These are phyloP conservation scores for Lepus oiostolus DNA, from an alignment of 2,797 vertebrate species.

Conservation along the genomic window DNA sequence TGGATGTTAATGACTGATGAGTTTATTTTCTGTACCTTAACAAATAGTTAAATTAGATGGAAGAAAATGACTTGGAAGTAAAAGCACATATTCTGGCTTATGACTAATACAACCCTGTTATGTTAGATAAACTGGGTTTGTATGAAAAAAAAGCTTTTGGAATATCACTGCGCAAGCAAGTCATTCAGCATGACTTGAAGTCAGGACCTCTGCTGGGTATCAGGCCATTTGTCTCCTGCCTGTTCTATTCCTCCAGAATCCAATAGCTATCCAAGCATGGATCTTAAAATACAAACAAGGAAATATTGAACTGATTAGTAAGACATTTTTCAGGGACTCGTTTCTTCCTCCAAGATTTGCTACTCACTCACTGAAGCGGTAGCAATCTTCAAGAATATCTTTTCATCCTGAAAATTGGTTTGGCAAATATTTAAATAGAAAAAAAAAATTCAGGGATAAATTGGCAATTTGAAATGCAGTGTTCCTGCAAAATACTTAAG, in stretches of 20 bases:
- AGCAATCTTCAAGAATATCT: conserved; percentile 34
- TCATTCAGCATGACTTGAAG: conserved; percentile 44
- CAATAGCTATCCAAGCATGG: conserved; percentile 36
- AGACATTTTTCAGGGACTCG: conserved; percentile 52
- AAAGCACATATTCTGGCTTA: background rate
- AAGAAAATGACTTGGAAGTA: conserved; percentile 42
- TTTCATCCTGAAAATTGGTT: conserved; percentile 29
- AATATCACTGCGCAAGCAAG: background rate
- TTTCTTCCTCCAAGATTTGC: conserved; percentile 57
- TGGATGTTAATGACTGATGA: background rate
- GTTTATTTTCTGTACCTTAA: conserved; percentile 31
- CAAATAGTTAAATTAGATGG: background rate
- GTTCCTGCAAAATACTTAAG: conserved; percentile 1
- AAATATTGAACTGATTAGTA: conserved; percentile 32
- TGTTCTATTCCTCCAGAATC: background rate
- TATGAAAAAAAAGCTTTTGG: background rate
- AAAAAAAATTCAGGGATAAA: conserved; percentile 37
- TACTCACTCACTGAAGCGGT: conserved; percentile 44
- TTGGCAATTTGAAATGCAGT: conserved; percentile 39
- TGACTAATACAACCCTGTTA: background rate
- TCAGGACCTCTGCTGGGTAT: background rate
- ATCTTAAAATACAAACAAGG: conserved; percentile 49
- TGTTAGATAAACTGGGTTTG: background rate
- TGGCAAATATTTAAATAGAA: conserved; percentile 43
- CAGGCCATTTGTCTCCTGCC: background rate